Conservation (phyloP, 2,888 invertebrate species). For the Tetragonisca angustula region DNA sequence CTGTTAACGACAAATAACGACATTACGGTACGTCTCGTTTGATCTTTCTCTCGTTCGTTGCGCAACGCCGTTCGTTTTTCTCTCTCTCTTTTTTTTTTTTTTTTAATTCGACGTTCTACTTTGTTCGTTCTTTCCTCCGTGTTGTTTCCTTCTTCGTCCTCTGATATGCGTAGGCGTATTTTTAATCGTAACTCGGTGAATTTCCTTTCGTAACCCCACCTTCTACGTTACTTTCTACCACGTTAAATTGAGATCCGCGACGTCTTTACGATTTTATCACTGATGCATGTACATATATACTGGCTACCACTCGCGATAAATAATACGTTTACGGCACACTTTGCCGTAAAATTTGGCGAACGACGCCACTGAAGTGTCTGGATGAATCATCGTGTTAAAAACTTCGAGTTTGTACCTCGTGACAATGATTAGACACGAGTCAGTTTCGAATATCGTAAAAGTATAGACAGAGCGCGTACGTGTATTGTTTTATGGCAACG, state of each 20-base stretch:
- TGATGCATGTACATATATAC: conserved; percentile 14
- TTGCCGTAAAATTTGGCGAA: conserved; percentile 74
- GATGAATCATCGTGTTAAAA: conserved; percentile 62
- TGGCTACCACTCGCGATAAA: conserved; percentile 77
- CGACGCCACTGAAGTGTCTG: neutral
- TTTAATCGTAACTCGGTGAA: neutral
- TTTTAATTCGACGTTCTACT: conserved; percentile 6
- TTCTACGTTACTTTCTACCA: conserved; percentile 14
- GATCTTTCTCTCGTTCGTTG: conserved; percentile 15
- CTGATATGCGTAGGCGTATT: neutral
- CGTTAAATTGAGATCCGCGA: conserved; percentile 43
- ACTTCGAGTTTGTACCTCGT: conserved; percentile 1
- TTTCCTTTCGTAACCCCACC: neutral
- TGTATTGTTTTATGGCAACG: neutral
- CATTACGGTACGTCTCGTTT: no score
- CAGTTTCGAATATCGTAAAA: neutral
- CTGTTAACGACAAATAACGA: neutral
- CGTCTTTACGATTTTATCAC: conserved; percentile 46
- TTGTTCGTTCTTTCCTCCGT: neutral
- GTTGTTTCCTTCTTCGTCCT: neutral
- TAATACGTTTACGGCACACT: conserved; percentile 73
- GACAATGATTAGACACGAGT: conserved; percentile 16
- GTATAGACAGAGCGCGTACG: no score
- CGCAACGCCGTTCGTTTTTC: conserved; percentile 8
- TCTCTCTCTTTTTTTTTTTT: neutral